phyloP scores from a whole-genome alignment of 92 coral and sea anemone species.

The Porites cylindrica region DNA sequence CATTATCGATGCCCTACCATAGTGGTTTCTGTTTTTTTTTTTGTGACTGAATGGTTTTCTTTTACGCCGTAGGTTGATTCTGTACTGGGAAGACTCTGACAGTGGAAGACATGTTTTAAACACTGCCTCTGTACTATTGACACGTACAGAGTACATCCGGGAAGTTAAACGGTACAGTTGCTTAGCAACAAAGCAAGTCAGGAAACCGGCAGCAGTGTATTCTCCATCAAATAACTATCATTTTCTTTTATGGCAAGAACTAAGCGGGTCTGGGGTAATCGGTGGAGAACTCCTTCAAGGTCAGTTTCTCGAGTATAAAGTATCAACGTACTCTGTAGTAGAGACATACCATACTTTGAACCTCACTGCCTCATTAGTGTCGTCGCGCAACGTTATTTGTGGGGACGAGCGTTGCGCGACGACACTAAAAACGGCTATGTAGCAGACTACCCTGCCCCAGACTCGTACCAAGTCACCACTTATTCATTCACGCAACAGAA shows the following conservation, averaged over 20 bases:
- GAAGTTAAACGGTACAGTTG: conserved; percentile 66
- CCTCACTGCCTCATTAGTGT: too few relatives aligned
- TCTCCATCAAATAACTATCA: conserved; percentile 78
- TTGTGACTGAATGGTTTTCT: too few relatives aligned
- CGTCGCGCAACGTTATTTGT: too few relatives aligned
- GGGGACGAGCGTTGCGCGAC: too few relatives aligned
- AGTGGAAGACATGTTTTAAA: conserved; percentile 70
- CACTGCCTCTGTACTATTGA: conserved; percentile 66
- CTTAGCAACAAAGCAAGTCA: conserved; percentile 59
- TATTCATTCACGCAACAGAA: too few relatives aligned
- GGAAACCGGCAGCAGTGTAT: conserved; percentile 80
- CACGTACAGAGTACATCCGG: conserved; percentile 52
- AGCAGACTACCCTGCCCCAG: too few relatives aligned
- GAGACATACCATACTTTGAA: too few relatives aligned
- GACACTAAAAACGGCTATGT: too few relatives aligned
- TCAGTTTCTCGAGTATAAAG: not conserved
- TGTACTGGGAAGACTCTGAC: conserved; percentile 90
- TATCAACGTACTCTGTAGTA: not conserved
- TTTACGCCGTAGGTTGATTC: conserved; percentile 60
- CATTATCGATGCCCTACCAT: too few relatives aligned
- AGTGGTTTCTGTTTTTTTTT: too few relatives aligned
- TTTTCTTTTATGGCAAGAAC: conserved; percentile 91
- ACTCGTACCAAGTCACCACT: too few relatives aligned
- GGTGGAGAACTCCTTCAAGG: conserved; percentile 86
- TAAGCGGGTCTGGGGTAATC: conserved; percentile 71